Base-by-base conservation (phyloP, 2,113 vertebrate genomes). In the Poecile atricapillus region DNA sequence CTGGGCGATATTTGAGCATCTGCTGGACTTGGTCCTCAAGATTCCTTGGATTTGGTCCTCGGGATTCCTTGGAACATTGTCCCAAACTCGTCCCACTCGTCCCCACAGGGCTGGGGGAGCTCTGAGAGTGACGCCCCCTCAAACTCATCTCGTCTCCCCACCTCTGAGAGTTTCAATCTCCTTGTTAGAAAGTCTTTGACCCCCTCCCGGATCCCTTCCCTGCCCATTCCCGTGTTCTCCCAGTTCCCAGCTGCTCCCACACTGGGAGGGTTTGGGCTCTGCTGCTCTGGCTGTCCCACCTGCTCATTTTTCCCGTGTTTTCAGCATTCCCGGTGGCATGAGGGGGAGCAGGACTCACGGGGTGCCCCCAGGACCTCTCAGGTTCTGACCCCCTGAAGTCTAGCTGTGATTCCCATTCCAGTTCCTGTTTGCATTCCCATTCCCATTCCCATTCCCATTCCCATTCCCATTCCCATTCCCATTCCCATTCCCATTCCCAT, bases 371-470 rank as follows among this genome's bases (percentile, higher is more conserved):
- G 94, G 31, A 7, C 46, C 93, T 95, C 96, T 98, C 93, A 62
- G 91, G 94, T 98, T 97, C 96, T 98, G 95, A 39, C 94, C 95
- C 97, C 93, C 68, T 69, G 87, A 97, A 97, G 88, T 75, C 59
- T 31, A 58, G 62, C 95, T 96, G 91, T 96, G 94, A 19, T 31
- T 7, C 93, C 97, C 97, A 30, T 17, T 15, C 15, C 39, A 4
- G 25, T 18, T 13, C 16, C 59, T 7, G 6, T 62, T 37, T 15
- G 23, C 24, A 21, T 20, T 20, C 25, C 25, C 16, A 30, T 8
- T 25, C 93, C 97, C 97, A 16, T 39, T 60, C 28, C 41, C 7
- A 16, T 12, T 33, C 44, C 22, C 30, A 15, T 25, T 14, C 92
- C 97, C 5, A 3, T 47, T 16, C 44, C 8, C 13, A 13, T 25